phyloP scores from a whole-genome alignment of 2,113 vertebrate species.

The Hippoglossus stenolepis region DNA sequence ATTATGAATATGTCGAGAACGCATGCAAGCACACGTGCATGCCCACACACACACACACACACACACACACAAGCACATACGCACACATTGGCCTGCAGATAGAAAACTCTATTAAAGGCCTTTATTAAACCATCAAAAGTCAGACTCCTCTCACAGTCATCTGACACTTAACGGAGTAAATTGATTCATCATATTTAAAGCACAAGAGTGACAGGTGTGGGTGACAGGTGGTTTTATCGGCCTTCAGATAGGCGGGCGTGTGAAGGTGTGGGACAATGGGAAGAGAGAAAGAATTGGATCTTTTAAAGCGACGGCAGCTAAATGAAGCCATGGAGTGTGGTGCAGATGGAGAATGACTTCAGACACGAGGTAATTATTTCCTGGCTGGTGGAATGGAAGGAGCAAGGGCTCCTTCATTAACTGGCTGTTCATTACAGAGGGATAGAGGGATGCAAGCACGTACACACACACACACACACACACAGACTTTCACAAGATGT shows the following conservation, averaged over 20 bases:
- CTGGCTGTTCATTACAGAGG: constrained; percentile 78
- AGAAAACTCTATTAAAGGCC: constrained; percentile 43
- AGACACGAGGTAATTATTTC: constrained; percentile 79
- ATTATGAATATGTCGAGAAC: constrained; percentile 27
- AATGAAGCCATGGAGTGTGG: constrained; percentile 65
- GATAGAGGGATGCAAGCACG: constrained; percentile 58
- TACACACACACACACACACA: constrained; percentile 8
- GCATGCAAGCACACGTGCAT: constrained; percentile 15
- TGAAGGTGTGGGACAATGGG: constrained; percentile 40
- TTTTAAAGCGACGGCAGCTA: constrained; percentile 54
- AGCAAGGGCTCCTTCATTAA: constrained; percentile 74
- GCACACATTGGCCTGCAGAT: constrained; percentile 9
- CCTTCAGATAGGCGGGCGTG: constrained; percentile 7
- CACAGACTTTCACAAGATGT: constrained; percentile 19
- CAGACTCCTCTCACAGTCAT: constrained; percentile 43
- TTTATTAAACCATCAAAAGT: constrained; percentile 60
- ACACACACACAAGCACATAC: constrained; percentile 4
- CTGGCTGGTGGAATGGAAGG: constrained; percentile 71
- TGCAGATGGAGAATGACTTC: constrained; percentile 74
- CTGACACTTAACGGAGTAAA: constrained; percentile 55
- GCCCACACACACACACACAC: background rate
- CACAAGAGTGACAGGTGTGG: constrained; percentile 24
- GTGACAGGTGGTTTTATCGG: constrained; percentile 30
- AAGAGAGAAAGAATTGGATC: constrained; percentile 49
- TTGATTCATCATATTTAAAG: constrained; percentile 54